Conservation (phyloP, 1,140 invertebrate species). For the Brachionus sp. region DNA sequence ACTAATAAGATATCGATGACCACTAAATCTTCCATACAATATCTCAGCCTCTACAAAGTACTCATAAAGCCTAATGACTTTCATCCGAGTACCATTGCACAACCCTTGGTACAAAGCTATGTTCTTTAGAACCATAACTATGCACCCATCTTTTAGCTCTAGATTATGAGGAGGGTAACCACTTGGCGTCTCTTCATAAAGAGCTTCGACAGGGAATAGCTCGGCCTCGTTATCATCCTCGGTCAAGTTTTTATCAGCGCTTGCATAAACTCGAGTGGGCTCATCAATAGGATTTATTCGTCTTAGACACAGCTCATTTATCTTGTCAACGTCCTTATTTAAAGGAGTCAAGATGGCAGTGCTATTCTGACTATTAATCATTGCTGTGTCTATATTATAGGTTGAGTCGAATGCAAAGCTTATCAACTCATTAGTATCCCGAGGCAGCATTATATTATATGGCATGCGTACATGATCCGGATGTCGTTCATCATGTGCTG, state of each 20-base stretch:
- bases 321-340: constrained; percentile 29
- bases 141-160: constrained; percentile 53
- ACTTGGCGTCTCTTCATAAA: constrained; percentile 53
- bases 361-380: constrained; percentile 46
- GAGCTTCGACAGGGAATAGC: constrained; percentile 53
- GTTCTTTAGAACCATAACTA: constrained; percentile 58
- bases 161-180: constrained; percentile 57
- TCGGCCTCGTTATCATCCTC: constrained; percentile 48
- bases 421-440: neutral
- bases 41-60: constrained; percentile 49
- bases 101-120: constrained; percentile 51
- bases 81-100: constrained; percentile 57
- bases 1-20: constrained; percentile 49
- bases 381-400: constrained; percentile 41
- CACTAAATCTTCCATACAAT: constrained; percentile 36
- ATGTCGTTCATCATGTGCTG: neutral
- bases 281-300: constrained; percentile 45
- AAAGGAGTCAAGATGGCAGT: constrained; percentile 13
- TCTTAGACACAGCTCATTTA: constrained; percentile 43
- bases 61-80: constrained; percentile 48
- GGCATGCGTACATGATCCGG: neutral
- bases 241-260: constrained; percentile 47
- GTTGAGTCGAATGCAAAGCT: constrained; percentile 20
- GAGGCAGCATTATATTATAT: neutral
- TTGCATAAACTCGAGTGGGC: constrained; percentile 13